Base-by-base conservation (phyloP, 1,140 invertebrate genomes). In the Cherax destructor region DNA sequence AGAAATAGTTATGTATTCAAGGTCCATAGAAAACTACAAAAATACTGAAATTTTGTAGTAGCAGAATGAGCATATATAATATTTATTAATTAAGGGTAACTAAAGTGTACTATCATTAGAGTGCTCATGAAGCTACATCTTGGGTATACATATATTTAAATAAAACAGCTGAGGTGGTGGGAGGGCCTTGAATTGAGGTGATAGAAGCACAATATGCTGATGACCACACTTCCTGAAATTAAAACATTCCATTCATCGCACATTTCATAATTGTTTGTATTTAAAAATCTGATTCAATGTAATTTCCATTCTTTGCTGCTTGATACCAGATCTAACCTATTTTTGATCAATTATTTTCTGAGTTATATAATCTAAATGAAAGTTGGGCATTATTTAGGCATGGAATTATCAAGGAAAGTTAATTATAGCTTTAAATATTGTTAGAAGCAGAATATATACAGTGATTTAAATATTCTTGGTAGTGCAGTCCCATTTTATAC, bases 401-500 rank as follows among this genome's bases (percentile, higher is more conserved):
- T 78, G 59, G 76, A n/a, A n/a, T 41, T 84, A 56, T 91, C 52
- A 86, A 59, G 72, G n/a, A 52, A 78, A 86, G 83, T 41, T 79
- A 50, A 91, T 91, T 56, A 85, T 85, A 91, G 88, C 88, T 91
- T 84, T 83, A 47, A 79, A 79, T 74, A 86, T 91, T 91, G 30
- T 79, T 91, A 91, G 88, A 81, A 49, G 77, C 81, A 79, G 74
- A 81, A 90, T 84, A 90, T 91, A 85, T 85, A 78, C 83, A 84
- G 61, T 91, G 76, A 74, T 74, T 84, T 86, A 50, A 91, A 61
- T 85, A 91, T 91, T 91, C 81, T 84, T n/a, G 76, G 76, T 91
- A 91, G 88, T 91, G 88, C 83, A 86, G 88, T 85, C 83, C 88
- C 88, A 80, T 91, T 91, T 91, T 91, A 91, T 91, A 91, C 88